A percentile compares a stretch with the other conserved stretches of the same genome.
These are phyloP conservation scores for Cassiopea xamachana DNA, from an alignment of 30 jellyfish, hydroid and myxozoan genomes.

Conservation along the genomic window DNA sequence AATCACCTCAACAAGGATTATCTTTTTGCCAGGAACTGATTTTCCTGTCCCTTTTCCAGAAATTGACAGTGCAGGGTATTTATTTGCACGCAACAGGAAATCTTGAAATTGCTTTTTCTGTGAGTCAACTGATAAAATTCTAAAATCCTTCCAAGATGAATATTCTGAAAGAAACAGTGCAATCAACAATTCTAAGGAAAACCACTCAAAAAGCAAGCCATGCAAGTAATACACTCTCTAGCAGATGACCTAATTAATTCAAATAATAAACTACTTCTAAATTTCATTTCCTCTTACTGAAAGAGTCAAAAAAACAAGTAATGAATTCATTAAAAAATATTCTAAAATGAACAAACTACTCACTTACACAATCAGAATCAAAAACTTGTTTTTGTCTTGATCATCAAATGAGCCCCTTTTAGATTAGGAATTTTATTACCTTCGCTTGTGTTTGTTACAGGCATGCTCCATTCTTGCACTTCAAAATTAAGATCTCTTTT, in stretches of 20 bases:
- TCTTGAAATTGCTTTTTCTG: slow-evolving; percentile 93
- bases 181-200: neutral
- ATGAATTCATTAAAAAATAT: no score
- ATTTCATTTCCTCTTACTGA: no score
- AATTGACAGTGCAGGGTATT: slow-evolving; percentile 63
- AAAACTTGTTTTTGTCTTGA: no score
- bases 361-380: no score
- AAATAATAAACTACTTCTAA: no score
- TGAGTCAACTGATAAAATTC: slow-evolving; percentile 55
- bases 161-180: slow-evolving; percentile 16
- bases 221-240: no score
- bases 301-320: no score
- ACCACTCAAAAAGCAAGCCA: no score
- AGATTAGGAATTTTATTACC: slow-evolving; percentile 6
- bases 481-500: slow-evolving; percentile 60
- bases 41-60: slow-evolving; percentile 25
- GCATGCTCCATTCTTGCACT: slow-evolving; percentile 90
- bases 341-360: no score
- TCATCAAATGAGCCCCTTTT: no score
- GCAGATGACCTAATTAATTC: no score
- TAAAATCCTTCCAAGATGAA: slow-evolving; percentile 56
- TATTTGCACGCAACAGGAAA: slow-evolving; percentile 92
- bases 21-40: slow-evolving; percentile 33
- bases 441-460: slow-evolving; percentile 65
- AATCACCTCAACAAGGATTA: slow-evolving; percentile 86